phyloP scores from a whole-genome alignment of 2,113 vertebrate species.

The Macaca fascicularis region T2T-MFA8v1.1 NC_088381.1:16782001-16782500 shows the following conservation, averaged over 20 bases:
- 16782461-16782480: constrained; percentile 69
- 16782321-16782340: constrained; percentile 72
- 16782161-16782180: background rate
- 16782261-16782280: background rate
- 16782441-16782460: constrained; percentile 65
- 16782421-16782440: constrained; percentile 71
- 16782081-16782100: background rate
- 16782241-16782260: background rate
- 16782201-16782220: background rate
- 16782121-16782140: background rate
- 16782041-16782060: background rate
- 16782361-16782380: constrained; percentile 61
- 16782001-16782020: background rate
- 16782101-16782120: background rate
- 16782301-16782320: constrained; percentile 33
- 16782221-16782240: background rate
- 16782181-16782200: background rate
- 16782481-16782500: background rate
- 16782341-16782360: constrained; percentile 74
- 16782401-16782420: constrained; percentile 79
- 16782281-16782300: background rate
- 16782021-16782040: background rate
- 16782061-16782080: background rate
- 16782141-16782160: background rate
- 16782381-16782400: constrained; percentile 64